A percentile compares a stretch with the other conserved stretches of the same genome.
Evolutionary conservation across 1,140 invertebrate genomes (phyloP).

Genomic region (Formica selysi): DNA sequence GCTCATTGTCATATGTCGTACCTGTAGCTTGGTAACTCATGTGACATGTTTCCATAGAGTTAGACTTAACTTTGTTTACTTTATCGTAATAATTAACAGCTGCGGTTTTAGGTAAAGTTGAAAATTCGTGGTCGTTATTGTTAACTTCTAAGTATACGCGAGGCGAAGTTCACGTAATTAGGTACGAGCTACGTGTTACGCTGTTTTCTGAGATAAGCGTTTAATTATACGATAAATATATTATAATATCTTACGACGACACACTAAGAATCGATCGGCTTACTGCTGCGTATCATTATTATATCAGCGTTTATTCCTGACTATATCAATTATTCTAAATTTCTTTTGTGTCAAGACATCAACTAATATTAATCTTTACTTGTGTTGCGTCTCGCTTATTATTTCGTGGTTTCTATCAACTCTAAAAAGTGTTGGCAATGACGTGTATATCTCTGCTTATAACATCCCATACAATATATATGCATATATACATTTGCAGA

Average conservation of each 20-base stretch:
- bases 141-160: slow-evolving; percentile 34
- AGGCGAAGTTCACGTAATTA: slow-evolving; percentile 36
- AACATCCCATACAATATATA: not conserved
- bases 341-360: not conserved
- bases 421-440: not conserved
- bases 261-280: not conserved
- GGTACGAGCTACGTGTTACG: not conserved
- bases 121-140: slow-evolving; percentile 53
- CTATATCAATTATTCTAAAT: not conserved
- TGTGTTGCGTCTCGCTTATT: not conserved
- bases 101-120: slow-evolving; percentile 49
- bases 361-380: not conserved
- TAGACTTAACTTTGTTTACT: slow-evolving; percentile 46
- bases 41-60: slow-evolving; percentile 36
- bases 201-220: slow-evolving; percentile 24
- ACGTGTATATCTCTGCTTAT: not conserved
- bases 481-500: not conserved
- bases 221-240: too few species aligned
- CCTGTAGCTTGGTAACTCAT: slow-evolving; percentile 22
- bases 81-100: slow-evolving; percentile 59
- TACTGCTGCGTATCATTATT: not conserved
- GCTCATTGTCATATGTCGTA: slow-evolving; percentile 24
- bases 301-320: not conserved
- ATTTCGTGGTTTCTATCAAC: not conserved
- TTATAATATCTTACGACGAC: too few species aligned